A percentile compares a stretch with the other conserved stretches of the same genome.
phyloP scores from a whole-genome alignment of 2,113 vertebrate species.

The Enhydra lutris region DNA sequence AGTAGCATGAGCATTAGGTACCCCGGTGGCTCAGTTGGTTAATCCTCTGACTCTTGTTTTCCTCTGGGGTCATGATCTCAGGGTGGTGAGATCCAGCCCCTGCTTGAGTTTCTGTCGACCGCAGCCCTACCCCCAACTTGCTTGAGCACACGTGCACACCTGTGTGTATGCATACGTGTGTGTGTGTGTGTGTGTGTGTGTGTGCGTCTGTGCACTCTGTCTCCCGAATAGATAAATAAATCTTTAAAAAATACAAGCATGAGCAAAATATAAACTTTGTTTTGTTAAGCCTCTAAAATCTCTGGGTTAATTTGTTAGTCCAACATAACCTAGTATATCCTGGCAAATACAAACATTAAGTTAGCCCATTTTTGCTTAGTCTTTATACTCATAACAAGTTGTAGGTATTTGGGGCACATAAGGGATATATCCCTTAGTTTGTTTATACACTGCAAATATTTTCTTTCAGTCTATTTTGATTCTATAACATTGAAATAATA shows the following conservation, averaged over 20 bases:
- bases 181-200: too few relatives aligned
- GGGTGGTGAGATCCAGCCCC: neutral
- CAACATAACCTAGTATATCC: neutral
- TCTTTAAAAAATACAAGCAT: neutral
- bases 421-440: neutral
- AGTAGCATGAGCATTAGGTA: neutral
- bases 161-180: too few relatives aligned
- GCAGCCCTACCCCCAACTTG: neutral
- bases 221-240: neutral
- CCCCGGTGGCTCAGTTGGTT: neutral
- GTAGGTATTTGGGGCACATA: neutral
- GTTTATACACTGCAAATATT: neutral
- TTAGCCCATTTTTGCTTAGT: neutral
- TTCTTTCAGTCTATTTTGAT: neutral
- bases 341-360: neutral
- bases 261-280: neutral
- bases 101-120: neutral
- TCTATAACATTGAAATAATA: neutral
- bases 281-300: neutral
- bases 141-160: too few relatives aligned
- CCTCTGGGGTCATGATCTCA: neutral
- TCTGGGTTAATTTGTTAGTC: neutral
- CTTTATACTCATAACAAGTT: neutral
- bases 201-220: neutral
- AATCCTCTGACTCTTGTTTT: neutral